Evolutionary conservation across 2,113 vertebrate genomes (phyloP).

Genomic region (Siniperca chuatsi): DNA sequence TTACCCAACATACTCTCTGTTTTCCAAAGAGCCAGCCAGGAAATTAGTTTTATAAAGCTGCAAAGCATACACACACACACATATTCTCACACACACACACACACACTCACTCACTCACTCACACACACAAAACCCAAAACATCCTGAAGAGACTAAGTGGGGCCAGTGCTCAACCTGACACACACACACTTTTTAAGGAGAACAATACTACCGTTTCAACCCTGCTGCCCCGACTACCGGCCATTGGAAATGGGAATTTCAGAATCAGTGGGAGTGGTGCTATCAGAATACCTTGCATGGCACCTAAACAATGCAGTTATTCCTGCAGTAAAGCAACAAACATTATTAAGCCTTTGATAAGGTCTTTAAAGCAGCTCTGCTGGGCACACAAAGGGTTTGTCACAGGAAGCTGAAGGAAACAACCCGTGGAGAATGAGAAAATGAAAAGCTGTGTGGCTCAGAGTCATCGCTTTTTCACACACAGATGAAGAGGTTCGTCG

Average conservation of each 20-base stretch:
- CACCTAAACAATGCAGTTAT: conserved; percentile 69
- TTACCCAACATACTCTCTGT: conserved; percentile 65
- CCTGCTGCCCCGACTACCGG: conserved; percentile 74
- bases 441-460: conserved; percentile 32
- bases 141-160: conserved; percentile 83
- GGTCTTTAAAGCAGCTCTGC: conserved; percentile 50
- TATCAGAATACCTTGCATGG: conserved; percentile 71
- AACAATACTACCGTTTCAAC: conserved; percentile 76
- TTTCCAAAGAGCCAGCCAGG: conserved; percentile 78
- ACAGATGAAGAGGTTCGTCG: background rate
- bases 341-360: conserved; percentile 72
- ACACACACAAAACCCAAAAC: conserved; percentile 70
- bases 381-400: conserved; percentile 48
- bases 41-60: conserved; percentile 81
- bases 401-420: conserved; percentile 62
- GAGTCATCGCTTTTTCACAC: conserved; percentile 41
- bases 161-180: conserved; percentile 73
- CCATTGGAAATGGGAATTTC: conserved; percentile 71
- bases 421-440: conserved; percentile 37
- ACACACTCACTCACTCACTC: conserved; percentile 22
- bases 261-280: conserved; percentile 69
- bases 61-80: conserved; percentile 37
- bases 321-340: conserved; percentile 57
- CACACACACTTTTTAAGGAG: conserved; percentile 64
- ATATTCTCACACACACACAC: conserved; percentile 26